These are phyloP conservation scores for Bombus pyrosoma DNA, from an alignment of 1,140 invertebrate genomes.

Conservation along the genomic window DNA sequence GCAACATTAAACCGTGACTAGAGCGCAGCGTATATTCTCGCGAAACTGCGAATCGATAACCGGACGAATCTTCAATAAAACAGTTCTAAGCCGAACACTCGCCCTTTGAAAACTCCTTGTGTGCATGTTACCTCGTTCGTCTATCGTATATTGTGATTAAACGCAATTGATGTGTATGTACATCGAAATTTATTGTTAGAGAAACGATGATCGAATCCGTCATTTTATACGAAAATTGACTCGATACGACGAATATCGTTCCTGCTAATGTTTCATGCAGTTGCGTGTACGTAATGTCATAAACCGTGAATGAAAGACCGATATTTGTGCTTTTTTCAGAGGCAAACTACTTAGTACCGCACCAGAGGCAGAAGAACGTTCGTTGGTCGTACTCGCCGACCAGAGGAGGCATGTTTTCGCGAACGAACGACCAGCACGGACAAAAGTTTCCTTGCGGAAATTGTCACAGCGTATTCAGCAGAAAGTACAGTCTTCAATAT, in stretches of 20 bases:
- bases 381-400: not conserved
- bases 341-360: not conserved
- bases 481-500: conserved; percentile 76
- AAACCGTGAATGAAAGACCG: too few relatives aligned
- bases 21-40: not conserved
- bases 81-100: not conserved
- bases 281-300: not conserved
- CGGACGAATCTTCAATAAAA: not conserved
- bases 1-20: not conserved
- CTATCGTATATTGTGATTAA: not conserved
- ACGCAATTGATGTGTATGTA: not conserved
- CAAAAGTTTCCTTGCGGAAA: conserved; percentile 22
- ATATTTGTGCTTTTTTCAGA: conserved; percentile 48
- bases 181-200: too few relatives aligned
- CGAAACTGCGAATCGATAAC: not conserved
- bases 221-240: too few relatives aligned
- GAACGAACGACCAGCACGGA: not conserved
- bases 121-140: not conserved
- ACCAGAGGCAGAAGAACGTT: not conserved
- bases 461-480: conserved; percentile 3
- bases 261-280: too few relatives aligned
- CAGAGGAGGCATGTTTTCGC: not conserved
- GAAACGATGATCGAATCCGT: too few relatives aligned
- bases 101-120: not conserved
- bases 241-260: too few relatives aligned